Base-by-base conservation (phyloP, 1,140 invertebrate species). In the Achatina immaculata region DNA sequence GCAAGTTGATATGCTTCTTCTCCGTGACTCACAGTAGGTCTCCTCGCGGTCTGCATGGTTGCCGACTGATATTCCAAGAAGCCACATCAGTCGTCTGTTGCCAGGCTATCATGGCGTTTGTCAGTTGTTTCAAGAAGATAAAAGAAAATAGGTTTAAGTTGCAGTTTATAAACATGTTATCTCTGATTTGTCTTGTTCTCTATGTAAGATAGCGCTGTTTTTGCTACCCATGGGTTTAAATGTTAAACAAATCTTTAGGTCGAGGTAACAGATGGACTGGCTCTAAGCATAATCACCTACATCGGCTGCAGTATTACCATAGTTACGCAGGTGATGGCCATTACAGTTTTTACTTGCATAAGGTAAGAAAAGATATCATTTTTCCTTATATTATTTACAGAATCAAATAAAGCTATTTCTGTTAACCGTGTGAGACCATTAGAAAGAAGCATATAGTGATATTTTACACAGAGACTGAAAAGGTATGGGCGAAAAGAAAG, bases 271-370 rank as follows among this genome's bases (percentile, higher is more conserved):
- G 62, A 88, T 68, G 80, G 73, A 19, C 40, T 85, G 48, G 84
- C 83, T 2, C 78, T 89, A 19, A 85, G 84, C 68, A 78, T 87
- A n/a, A 86, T 89, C n/a, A 87, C 88, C 0, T 89, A 87, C 78
- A 84, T 88, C 58, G 88, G 88, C 0, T 89, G 87, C 62, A 85
- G 86, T 75, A 65, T 88, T 9, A 87, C 87, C 0, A 34, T 89
- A 0, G 48, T 87, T 0, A 85, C 86, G 0, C 82, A 85, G 81
- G 66, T 88, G 0, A 86, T 89, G 24, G 84, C 88, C 19, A 73
- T 89, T 16, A 86, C 87, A 4, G 86, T 89, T 1, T 89, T 88
- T 74, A 86, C 85, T 4, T 87, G 86, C 69, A 81, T 89, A 28
- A 80, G 84, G 88, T 89, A 81, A 81, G 85, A 81, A 7, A 43